Conservation (phyloP, 2,888 invertebrate genomes). For the Norana najaformis region DNA sequence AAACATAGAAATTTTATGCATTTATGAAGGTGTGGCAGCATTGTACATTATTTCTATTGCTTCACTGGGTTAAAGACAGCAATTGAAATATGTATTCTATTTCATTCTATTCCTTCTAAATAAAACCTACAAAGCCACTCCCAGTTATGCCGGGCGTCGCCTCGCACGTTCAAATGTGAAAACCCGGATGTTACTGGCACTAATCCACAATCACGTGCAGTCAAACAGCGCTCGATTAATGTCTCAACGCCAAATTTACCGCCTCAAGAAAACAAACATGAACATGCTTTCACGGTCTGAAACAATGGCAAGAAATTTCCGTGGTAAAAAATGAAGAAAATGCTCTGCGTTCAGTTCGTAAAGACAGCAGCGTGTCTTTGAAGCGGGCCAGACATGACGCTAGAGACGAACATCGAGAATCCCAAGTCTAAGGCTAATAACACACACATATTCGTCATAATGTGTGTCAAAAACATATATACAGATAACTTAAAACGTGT, state of each 20-base stretch:
- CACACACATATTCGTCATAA: neutral
- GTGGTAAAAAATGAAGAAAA: neutral
- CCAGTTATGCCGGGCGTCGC: constrained; percentile 2
- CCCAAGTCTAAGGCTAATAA: neutral
- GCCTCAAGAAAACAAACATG: neutral
- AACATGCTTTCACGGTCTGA: neutral
- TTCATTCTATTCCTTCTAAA: too few species aligned
- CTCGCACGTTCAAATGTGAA: too few species aligned
- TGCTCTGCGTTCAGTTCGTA: neutral
- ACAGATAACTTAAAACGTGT: neutral
- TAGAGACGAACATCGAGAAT: neutral
- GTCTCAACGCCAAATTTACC: neutral
- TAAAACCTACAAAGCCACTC: neutral
- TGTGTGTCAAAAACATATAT: neutral
- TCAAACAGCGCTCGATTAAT: neutral
- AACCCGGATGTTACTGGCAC: neutral
- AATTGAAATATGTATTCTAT: neutral
- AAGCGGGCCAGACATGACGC: constrained; percentile 5
- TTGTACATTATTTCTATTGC: neutral
- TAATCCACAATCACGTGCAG: constrained; percentile 13
- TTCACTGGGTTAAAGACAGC: neutral
- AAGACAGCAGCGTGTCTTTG: neutral
- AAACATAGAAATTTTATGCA: neutral
- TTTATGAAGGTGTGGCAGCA: neutral
- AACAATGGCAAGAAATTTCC: neutral